A percentile compares a stretch with the other conserved stretches of the same genome.
phyloP scores from a whole-genome alignment of 2,797 vertebrate species.

The Limosa lapponica region DNA sequence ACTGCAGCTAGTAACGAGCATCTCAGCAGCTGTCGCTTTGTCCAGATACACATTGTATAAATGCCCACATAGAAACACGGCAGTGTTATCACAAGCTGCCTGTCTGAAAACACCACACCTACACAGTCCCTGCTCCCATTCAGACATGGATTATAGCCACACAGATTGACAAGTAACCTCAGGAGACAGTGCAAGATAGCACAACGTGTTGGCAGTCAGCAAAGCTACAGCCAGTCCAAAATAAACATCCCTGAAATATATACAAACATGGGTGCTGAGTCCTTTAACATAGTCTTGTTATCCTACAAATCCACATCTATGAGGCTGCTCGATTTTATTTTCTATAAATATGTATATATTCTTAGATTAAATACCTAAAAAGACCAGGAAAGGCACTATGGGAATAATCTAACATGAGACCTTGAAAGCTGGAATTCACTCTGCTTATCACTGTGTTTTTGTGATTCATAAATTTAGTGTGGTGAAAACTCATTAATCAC shows the following conservation, averaged over 20 bases:
- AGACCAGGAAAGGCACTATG: not conserved
- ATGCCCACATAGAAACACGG: not conserved
- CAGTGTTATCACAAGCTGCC: not conserved
- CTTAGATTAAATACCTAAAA: not conserved
- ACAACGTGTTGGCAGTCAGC: accelerated
- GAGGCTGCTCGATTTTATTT: not conserved
- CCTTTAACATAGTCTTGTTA: not conserved
- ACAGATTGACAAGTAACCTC: not conserved
- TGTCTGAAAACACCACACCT: not conserved
- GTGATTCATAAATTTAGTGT: not conserved
- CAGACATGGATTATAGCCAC: not conserved
- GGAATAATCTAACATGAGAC: not conserved
- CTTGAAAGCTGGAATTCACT: not conserved
- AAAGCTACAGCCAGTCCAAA: not conserved
- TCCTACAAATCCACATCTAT: not conserved
- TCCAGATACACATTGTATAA: not conserved
- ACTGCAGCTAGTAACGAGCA: not conserved
- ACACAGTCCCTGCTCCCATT: not conserved
- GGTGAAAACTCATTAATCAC: not conserved
- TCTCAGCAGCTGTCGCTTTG: not conserved
- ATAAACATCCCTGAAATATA: not conserved
- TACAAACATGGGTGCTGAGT: accelerated
- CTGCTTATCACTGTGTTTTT: not conserved
- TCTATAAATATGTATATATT: not conserved
- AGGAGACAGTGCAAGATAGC: not conserved